A percentile compares a stretch with the other conserved stretches of the same genome.
phyloP scores from a whole-genome alignment of 2,113 vertebrate genomes.

The Melanostigma gelatinosum region DNA sequence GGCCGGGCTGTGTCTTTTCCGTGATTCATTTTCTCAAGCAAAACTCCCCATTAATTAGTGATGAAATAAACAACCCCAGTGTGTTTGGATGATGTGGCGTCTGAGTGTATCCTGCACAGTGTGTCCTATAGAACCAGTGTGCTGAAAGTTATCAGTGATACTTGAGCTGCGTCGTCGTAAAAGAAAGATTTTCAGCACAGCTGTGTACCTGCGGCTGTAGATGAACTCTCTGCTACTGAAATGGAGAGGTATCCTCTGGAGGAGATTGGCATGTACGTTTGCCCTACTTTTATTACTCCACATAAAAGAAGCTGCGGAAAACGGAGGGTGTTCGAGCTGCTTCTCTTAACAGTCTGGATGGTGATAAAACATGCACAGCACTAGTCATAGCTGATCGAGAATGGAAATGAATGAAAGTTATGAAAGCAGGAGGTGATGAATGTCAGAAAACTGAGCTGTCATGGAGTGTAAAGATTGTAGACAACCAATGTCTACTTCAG shows the following conservation, averaged over 20 bases:
- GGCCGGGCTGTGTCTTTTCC: constrained; percentile 10
- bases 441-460: constrained; percentile 43
- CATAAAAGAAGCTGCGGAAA: constrained; percentile 51
- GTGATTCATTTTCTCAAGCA: constrained; percentile 36
- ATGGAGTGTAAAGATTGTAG: constrained; percentile 23
- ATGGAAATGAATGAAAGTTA: constrained; percentile 10
- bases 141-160: constrained; percentile 31
- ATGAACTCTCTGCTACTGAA: constrained; percentile 37
- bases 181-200: constrained; percentile 29
- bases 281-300: constrained; percentile 54
- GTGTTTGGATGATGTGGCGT: constrained; percentile 30
- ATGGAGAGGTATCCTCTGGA: constrained; percentile 55
- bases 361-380: constrained; percentile 57
- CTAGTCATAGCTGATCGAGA: constrained; percentile 14
- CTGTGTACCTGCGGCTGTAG: constrained; percentile 34
- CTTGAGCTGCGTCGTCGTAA: not conserved
- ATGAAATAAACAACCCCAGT: constrained; percentile 31
- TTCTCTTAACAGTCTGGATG: constrained; percentile 25
- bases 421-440: constrained; percentile 10
- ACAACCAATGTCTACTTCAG: constrained; percentile 27
- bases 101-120: constrained; percentile 25
- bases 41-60: constrained; percentile 52
- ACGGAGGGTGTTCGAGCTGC: constrained; percentile 34
- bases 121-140: constrained; percentile 4
- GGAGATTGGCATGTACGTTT: constrained; percentile 57